These are phyloP conservation scores for Labrus mixtus DNA, from an alignment of 2,113 vertebrate species.

Conservation along the genomic window DNA sequence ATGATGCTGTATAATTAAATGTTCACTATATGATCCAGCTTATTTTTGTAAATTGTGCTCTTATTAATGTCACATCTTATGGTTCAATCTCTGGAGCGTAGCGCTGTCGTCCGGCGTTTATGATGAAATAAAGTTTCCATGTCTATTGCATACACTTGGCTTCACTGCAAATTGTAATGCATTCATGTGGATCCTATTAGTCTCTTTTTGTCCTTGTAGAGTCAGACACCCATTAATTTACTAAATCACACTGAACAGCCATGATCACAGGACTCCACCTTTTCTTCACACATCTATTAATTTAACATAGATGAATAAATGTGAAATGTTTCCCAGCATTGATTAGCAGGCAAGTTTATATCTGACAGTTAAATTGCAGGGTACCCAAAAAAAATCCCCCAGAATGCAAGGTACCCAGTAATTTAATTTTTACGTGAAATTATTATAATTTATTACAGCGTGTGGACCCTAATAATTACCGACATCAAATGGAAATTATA, in stretches of 20 bases:
- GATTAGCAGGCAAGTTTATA: conserved; percentile 96
- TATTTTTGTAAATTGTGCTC: conserved; percentile 40
- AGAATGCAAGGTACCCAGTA: conserved; percentile 95
- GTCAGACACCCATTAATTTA: conserved; percentile 97
- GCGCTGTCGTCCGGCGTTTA: conserved; percentile 51
- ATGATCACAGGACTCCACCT: conserved; percentile 93
- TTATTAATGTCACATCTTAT: conserved; percentile 50
- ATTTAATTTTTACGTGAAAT: conserved; percentile 99
- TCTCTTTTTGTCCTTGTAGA: conserved; percentile 91
- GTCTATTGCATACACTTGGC: conserved; percentile 70
- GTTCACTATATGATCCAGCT: conserved; percentile 10
- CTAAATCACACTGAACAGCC: conserved; percentile 94
- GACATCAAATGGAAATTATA: conserved; percentile 97
- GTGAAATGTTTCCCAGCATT: conserved; percentile 96
- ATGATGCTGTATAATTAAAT: conserved; percentile 5
- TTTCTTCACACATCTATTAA: conserved; percentile 97
- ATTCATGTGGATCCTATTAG: conserved; percentile 86
- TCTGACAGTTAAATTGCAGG: conserved; percentile 99
- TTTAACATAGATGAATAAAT: conserved; percentile 99
- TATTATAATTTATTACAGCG: conserved; percentile 99
- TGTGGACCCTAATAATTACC: conserved; percentile 97
- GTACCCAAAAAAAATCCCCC: conserved; percentile 91
- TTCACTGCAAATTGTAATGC: conserved; percentile 76
- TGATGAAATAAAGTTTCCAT: conserved; percentile 79
- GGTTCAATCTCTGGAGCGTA: conserved; percentile 43